Percentiles rank a stretch among this genome's conserved stretches.
phyloP scores from a whole-genome alignment of 92 coral and sea anemone genomes.

The Palythoa grandiflora region DNA sequence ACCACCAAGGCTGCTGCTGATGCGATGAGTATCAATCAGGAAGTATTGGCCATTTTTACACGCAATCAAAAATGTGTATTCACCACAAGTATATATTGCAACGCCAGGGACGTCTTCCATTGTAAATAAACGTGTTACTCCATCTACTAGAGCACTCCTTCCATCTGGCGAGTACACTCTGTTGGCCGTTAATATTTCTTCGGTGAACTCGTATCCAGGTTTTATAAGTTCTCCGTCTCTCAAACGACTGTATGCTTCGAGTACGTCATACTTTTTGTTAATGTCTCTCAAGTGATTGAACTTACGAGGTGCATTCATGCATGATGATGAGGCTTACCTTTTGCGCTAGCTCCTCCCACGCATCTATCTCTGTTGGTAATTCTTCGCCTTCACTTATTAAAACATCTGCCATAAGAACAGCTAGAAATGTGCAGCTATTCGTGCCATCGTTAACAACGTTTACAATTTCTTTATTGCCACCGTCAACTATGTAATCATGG shows the following conservation, averaged over 20 bases:
- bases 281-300: slow-evolving; percentile 55
- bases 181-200: slow-evolving; percentile 48
- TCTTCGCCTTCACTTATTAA: slow-evolving; percentile 42
- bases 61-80: slow-evolving; percentile 5
- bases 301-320: slow-evolving; percentile 50
- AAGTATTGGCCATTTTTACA: neutral
- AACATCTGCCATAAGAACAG: slow-evolving; percentile 14
- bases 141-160: slow-evolving; percentile 18
- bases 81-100: slow-evolving; percentile 10
- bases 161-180: slow-evolving; percentile 59
- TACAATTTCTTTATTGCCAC: neutral
- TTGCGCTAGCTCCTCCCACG: slow-evolving; percentile 50
- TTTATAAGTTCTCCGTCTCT: slow-evolving; percentile 35
- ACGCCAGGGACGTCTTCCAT: neutral
- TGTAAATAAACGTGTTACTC: neutral
- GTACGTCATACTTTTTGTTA: slow-evolving; percentile 47
- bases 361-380: slow-evolving; percentile 37
- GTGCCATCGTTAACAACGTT: slow-evolving; percentile 26
- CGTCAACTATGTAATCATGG: neutral
- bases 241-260: slow-evolving; percentile 56
- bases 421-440: slow-evolving; percentile 23
- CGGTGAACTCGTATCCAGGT: slow-evolving; percentile 48
- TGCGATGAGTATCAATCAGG: slow-evolving; percentile 6
- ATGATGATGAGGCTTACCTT: slow-evolving; percentile 61
- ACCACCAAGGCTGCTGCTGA: slow-evolving; percentile 7